A percentile compares a stretch with the other conserved stretches of the same genome.
Evolutionary conservation across 2,888 invertebrate species (phyloP).

Genomic region (Nipponacmea schrenckii): DNA sequence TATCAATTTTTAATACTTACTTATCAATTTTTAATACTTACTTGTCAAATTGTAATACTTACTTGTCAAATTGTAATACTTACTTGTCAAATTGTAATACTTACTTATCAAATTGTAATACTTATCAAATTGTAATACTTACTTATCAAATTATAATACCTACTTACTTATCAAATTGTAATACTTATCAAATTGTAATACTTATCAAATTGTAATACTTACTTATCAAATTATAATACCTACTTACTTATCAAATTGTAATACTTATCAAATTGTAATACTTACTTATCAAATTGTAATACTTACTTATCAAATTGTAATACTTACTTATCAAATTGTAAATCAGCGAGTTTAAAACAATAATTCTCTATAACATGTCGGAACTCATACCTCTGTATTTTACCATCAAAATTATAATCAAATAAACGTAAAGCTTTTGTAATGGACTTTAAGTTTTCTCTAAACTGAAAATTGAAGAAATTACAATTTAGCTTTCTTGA

Average conservation of each 20-base stretch:
- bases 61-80: conserved; percentile 67
- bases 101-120: too few relatives aligned
- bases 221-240: too few relatives aligned
- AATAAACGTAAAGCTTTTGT: conserved; percentile 62
- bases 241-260: too few relatives aligned
- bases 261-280: too few relatives aligned
- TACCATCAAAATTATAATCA: conserved; percentile 66
- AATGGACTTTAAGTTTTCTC: conserved; percentile 55
- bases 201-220: too few relatives aligned
- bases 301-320: too few relatives aligned
- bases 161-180: neutral
- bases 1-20: too few relatives aligned
- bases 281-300: too few relatives aligned
- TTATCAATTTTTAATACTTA: too few relatives aligned
- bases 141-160: neutral
- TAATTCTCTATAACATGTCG: conserved; percentile 64
- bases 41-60: too few relatives aligned
- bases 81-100: too few relatives aligned
- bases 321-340: conserved; percentile 65
- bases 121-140: too few relatives aligned
- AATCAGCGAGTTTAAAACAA: conserved; percentile 62
- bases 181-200: neutral
- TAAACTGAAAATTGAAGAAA: conserved; percentile 31
- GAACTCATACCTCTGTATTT: conserved; percentile 63
- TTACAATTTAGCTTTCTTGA: neutral